These are phyloP conservation scores for Catharus minimus DNA, from an alignment of 2,113 vertebrate genomes.

Conservation along the genomic window DNA sequence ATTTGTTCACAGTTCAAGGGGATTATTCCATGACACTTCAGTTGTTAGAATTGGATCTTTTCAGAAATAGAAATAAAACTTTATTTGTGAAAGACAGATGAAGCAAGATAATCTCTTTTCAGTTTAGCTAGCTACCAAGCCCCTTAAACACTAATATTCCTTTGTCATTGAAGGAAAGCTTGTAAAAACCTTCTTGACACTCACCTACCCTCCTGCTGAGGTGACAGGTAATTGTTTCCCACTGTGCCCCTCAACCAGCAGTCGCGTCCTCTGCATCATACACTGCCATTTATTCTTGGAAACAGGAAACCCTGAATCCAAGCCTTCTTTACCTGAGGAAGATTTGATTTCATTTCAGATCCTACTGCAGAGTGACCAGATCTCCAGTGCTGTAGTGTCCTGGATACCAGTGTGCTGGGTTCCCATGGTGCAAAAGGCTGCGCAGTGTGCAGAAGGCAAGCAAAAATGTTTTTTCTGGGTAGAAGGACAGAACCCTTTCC, in stretches of 20 bases:
- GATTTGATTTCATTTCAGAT: background rate
- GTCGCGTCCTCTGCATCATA: background rate
- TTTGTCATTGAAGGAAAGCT: background rate
- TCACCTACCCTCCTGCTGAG: background rate
- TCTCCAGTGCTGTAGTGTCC: background rate
- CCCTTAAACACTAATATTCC: background rate
- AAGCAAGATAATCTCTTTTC: background rate
- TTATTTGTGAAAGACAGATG: background rate
- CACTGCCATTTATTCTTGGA: background rate
- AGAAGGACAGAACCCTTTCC: background rate
- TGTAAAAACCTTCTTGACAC: background rate
- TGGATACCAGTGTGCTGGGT: rapidly evolving
- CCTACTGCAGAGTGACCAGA: rapidly evolving
- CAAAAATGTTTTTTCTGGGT: rapidly evolving
- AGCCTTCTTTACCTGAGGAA: background rate
- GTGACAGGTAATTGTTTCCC: background rate
- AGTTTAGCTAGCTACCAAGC: background rate
- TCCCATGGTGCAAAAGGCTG: background rate
- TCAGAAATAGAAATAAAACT: background rate
- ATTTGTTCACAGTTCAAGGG: background rate
- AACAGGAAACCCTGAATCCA: background rate
- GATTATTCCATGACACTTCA: background rate
- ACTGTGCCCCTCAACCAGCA: background rate
- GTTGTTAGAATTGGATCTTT: background rate
- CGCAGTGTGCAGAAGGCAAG: background rate